Conservation (phyloP, 2,797 vertebrate genomes). For the Tragopan temminckii region DNA sequence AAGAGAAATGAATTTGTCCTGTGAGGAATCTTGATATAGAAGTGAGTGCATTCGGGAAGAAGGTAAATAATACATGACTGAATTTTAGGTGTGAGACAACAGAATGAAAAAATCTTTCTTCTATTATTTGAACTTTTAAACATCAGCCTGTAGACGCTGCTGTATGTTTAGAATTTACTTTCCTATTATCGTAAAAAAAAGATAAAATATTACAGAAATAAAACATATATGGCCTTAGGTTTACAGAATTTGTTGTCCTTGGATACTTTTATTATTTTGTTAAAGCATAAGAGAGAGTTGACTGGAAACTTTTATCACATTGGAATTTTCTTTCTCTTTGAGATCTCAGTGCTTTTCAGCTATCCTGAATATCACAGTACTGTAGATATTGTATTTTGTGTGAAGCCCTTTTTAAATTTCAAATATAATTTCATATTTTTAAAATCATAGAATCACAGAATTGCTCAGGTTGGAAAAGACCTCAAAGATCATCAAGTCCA, state of each 20-base stretch:
- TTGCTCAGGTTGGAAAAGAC: too few relatives aligned
- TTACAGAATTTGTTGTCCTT: neutral
- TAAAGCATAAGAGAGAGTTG: too few relatives aligned
- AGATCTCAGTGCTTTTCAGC: neutral
- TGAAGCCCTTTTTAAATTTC: neutral
- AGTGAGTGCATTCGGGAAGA: neutral
- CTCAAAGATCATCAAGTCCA: too few relatives aligned
- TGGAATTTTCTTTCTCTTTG: neutral
- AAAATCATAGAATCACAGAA: neutral
- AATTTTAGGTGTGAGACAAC: neutral
- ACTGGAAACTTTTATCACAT: neutral
- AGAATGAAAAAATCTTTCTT: neutral
- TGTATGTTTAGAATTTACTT: neutral
- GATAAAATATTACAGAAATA: neutral
- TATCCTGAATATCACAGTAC: neutral
- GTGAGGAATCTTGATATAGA: neutral
- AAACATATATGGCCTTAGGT: neutral
- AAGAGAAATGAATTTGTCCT: neutral
- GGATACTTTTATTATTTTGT: too few relatives aligned
- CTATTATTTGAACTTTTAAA: neutral
- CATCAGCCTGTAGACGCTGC: fast-evolving
- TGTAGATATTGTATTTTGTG: neutral
- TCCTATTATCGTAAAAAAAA: neutral
- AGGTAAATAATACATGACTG: neutral
- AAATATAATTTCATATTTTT: neutral